Evolutionary conservation across 2,888 invertebrate species (phyloP), one percentile per base, ranked within the genome.

Genomic region (Fragum whitleyi): DNA sequence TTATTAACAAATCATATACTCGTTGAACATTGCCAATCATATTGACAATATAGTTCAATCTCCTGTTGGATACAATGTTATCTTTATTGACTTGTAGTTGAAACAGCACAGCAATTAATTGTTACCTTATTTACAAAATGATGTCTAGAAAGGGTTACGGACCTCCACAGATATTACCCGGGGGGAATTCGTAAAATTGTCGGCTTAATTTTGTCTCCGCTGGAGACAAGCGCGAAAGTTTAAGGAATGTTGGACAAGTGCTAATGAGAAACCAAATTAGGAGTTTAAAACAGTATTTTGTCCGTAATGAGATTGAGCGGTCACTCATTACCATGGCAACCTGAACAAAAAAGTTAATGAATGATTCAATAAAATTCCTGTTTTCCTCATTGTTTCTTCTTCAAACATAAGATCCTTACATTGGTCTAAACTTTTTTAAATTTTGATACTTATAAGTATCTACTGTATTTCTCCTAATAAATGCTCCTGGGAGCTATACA

Each of bases 181-280:
- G 5, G 19, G 61, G 61, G 61, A 23, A 57, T 21, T 21, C 32
- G 32, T 9, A 32, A 61, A 61, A 32, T 61, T 32, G 61, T 61
- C 32, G 23, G 65, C 39, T 65, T 65, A 65, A 65, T 65, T 65
- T 65, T 39, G 42, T 39, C 65, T 42, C 42, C 1, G 42, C 42
- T 21, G 65, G 65, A 65, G 65, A 42, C 42, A 36, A 65, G 65
- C 26, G 14, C 11, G 65, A 65, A 65, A 65, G 65, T 65, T 65
- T 19, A 42, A 42, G 65, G 65, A 65, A 65, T 65, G 65, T 65
- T 65, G 65, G 65, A 65, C 65, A 65, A 65, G 65, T 65, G 65
- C 65, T 65, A 65, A 65, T 65, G 65, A 65, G 65, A 65, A 65
- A 65, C 65, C 65, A 65, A 65, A 65, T 65, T 65, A 65, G 65